Evolutionary conservation across 2,888 invertebrate species (phyloP), one percentile per base, ranked within the genome.

Genomic region (Tricholauxania praeusta): DNA sequence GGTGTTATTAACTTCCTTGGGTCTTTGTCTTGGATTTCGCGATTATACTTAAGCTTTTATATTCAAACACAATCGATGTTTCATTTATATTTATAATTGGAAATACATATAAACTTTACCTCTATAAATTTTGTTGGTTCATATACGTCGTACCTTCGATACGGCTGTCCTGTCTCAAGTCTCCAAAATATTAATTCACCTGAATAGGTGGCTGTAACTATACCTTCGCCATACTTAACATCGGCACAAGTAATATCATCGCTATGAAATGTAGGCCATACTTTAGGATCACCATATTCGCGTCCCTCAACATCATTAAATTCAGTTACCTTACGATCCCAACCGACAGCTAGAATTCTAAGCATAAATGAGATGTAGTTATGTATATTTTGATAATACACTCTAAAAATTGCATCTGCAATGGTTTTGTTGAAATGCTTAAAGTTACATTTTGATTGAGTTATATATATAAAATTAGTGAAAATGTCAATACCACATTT

Each of bases 151-250:
- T 83, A 83, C 51, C 81, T 88, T 83, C 90, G 88, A 83, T 92
- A 93, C 0, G 93, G 91, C 83, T 94, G 93, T 0, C 94, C 94
- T 0, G 94, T 95, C 87, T 95, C 94, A 72, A 95, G 87, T 78
- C 92, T 91, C 95, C 96, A 96, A 77, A 96, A 89, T 32, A 95
- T 88, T 64, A 96, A 89, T 85, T 94, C 94, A 0, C 96, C 96
- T 79, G 92, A 92, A 85, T 93, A 93, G 14, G 93, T 92, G 65
- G 83, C 84, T 3, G 96, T 95, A 57, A 92, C 94, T 47, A 96
- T 86, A 19, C 93, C 89, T 81, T 92, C 90, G 0, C 94, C 93
- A 19, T 89, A 78, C 76, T 91, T 89, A 1, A 90, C 90, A 55
- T 92, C 92, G 1, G 92, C 91, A 48, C 93, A 91, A 65, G 93